Evolutionary conservation across 2,888 invertebrate genomes (phyloP).

Genomic region (Pollenia angustigena): DNA sequence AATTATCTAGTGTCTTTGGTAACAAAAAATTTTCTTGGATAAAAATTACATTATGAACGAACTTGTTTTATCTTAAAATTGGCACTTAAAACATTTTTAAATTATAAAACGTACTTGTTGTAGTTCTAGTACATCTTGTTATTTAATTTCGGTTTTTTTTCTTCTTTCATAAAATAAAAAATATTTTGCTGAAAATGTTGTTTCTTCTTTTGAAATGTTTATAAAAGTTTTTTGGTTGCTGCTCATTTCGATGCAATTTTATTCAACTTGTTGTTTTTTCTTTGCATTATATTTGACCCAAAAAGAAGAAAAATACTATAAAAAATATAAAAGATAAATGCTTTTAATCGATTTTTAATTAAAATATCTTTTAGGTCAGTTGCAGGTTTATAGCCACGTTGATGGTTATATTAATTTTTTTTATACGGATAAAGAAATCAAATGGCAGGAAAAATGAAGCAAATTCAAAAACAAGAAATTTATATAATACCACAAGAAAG

Average conservation of each 20-base stretch:
- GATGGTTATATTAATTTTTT: too few relatives aligned
- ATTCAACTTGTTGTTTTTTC: neutral
- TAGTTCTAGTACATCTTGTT: neutral
- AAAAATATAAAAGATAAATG: constrained; percentile 33
- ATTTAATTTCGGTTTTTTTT: neutral
- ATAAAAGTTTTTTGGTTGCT: neutral
- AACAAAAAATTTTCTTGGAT: neutral
- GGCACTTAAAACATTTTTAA: constrained; percentile 5
- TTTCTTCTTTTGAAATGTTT: constrained; percentile 7
- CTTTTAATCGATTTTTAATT: constrained; percentile 52
- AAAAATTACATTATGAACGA: neutral
- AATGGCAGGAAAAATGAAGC: neutral
- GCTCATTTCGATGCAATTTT: neutral
- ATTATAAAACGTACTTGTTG: constrained; percentile 9
- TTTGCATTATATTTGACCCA: constrained; percentile 40
- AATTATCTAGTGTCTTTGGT: neutral
- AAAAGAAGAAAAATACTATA: neutral
- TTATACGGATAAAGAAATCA: neutral
- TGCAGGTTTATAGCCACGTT: constrained; percentile 1
- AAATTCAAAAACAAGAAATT: neutral
- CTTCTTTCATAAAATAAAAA: constrained; percentile 19
- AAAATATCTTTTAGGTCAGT: constrained; percentile 44
- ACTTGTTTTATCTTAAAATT: constrained; percentile 22
- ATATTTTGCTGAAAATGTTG: neutral
- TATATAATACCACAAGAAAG: neutral